phyloP scores from a whole-genome alignment of 2,113 vertebrate genomes.

The Thryonomys swinderianus region DNA sequence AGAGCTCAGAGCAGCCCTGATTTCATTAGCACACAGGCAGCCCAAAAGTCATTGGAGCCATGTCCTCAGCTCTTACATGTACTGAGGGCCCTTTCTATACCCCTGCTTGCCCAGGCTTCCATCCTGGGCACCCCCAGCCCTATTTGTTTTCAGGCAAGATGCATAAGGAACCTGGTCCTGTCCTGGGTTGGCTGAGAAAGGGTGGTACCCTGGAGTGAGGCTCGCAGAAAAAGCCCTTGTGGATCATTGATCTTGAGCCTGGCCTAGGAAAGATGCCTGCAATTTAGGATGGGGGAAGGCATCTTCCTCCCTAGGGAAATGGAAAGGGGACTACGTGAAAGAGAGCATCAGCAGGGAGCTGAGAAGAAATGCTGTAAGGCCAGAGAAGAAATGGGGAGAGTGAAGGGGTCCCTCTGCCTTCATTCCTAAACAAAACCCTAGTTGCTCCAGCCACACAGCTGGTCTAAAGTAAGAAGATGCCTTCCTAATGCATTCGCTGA shows the following conservation, averaged over 20 bases:
- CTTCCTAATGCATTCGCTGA: neutral
- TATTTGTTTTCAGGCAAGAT: neutral
- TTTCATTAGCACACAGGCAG: neutral
- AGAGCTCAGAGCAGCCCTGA: neutral
- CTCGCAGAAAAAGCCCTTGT: neutral
- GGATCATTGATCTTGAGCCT: neutral
- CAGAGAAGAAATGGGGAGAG: neutral
- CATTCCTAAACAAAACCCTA: neutral
- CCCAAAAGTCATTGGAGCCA: neutral
- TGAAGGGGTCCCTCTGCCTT: neutral
- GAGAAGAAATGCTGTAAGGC: neutral
- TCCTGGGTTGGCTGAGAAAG: neutral
- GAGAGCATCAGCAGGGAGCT: rapidly evolving
- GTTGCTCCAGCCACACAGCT: neutral
- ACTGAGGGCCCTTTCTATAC: neutral
- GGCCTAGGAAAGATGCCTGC: neutral
- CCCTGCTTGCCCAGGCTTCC: neutral
- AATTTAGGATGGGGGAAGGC: too few species aligned
- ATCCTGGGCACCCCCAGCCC: neutral
- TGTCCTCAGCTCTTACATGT: rapidly evolving
- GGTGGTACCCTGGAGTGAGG: neutral
- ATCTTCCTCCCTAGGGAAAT: neutral
- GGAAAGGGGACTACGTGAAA: neutral
- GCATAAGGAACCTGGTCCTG: too few species aligned
- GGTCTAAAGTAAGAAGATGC: neutral